Conservation (phyloP, 2,888 invertebrate genomes). For the Heteropelma amictum region DNA sequence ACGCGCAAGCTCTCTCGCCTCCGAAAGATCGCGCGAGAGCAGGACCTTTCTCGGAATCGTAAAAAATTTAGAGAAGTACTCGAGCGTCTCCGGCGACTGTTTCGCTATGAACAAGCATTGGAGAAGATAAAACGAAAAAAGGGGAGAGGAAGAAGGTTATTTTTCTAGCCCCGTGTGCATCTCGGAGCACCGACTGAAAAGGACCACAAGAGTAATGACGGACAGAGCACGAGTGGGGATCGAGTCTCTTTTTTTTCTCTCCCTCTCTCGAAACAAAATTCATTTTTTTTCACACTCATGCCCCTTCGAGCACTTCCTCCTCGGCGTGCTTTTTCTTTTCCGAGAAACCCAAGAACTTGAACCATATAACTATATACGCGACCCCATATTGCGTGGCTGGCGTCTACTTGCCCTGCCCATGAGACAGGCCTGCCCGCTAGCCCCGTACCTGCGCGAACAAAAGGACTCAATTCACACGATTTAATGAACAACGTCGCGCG, state of each 20-base stretch:
- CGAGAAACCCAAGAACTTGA: constrained; percentile 29
- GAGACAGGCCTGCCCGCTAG: constrained; percentile 4
- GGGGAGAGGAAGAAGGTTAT: constrained; percentile 23
- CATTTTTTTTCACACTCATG: constrained; percentile 48
- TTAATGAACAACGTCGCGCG: neutral
- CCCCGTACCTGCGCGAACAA: neutral
- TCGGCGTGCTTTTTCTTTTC: constrained; percentile 25
- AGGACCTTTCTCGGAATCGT: constrained; percentile 54
- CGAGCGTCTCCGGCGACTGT: constrained; percentile 51
- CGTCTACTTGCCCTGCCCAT: constrained; percentile 41
- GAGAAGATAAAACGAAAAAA: neutral
- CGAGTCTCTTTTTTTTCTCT: constrained; percentile 24
- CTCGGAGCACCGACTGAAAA: neutral
- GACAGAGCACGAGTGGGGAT: constrained; percentile 25
- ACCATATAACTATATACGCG: constrained; percentile 42
- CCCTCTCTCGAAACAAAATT: constrained; percentile 27
- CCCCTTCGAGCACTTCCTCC: neutral
- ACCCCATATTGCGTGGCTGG: constrained; percentile 54
- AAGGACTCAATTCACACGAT: neutral
- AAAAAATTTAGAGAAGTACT: constrained; percentile 54
- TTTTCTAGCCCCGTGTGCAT: constrained; percentile 49
- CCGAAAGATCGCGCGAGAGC: no score
- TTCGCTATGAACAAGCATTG: constrained; percentile 45
- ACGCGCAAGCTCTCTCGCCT: no score
- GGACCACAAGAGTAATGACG: constrained; percentile 44